Evolutionary conservation across 2,797 vertebrate genomes (phyloP), one percentile per base, ranked within the genome.

Genomic region (Ficedula albicollis): DNA sequence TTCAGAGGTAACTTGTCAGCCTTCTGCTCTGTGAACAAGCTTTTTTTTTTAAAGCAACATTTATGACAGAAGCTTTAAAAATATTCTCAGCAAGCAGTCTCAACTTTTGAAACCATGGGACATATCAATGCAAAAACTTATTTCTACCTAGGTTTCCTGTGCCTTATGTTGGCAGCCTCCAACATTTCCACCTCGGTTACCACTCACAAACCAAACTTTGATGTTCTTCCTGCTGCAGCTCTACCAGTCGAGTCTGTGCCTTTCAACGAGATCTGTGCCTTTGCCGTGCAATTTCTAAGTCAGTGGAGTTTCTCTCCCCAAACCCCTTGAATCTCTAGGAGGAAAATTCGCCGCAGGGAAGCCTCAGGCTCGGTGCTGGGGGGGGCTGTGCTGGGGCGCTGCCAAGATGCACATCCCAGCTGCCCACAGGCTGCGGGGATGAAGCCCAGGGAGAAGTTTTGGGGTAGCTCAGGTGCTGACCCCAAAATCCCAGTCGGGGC

Each of bases 71-170:
- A 54, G 27, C 55, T 84, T 90, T 68, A 58, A 64, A 89, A 87
- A 15, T 11, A 55, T 3, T 16, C 15, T 8, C 66, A 29, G 51
- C 34, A 70, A 29, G 26, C 49, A 77, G 11, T 2, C 30, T 64
- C 22, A 56, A 54, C 13, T 62, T 72, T 7, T 20, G 17, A 44
- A 77, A 63, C n/a, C 3, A 5, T 0, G 1, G 26, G 29, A 30
- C 44, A 41, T 12, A 69, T 7, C 39, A 62, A 6, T 0, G 0
- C 1, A n/a, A 59, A 72, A 62, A 32, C 29, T 10, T 43, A 43
- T 43, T 54, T 38, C 22, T 54, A 23, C 20, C 11, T 30, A 7
- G 3, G 2, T 32, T 56, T 62, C 44, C 46, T 48, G 5, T 38
- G 46, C 32, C 25, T 51, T 39, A 41, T 3, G 17, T 17, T 27